Evolutionary conservation across 1,140 invertebrate species (phyloP).

Genomic region (Zaprionus camerounensis): DNA sequence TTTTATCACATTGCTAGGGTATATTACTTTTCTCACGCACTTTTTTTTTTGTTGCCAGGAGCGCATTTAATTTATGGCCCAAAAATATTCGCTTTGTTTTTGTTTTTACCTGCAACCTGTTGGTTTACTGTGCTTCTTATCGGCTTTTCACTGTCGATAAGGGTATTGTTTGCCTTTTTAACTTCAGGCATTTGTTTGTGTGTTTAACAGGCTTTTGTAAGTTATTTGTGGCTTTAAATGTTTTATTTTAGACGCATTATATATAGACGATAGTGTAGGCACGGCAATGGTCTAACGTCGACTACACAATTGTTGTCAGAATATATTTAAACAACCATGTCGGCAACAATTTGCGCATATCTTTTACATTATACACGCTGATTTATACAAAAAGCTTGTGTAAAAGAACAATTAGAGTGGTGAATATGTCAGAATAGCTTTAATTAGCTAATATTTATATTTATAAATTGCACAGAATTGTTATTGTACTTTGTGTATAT

Average conservation of each 20-base stretch:
- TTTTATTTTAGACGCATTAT: slow-evolving; percentile 3
- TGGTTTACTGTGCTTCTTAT: slow-evolving; percentile 37
- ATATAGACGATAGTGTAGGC: not conserved
- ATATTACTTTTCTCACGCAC: slow-evolving; percentile 8
- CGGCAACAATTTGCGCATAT: slow-evolving; percentile 11
- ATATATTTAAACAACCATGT: slow-evolving; percentile 5
- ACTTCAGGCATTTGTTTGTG: not conserved
- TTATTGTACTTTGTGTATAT: not conserved
- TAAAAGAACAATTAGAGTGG: not conserved
- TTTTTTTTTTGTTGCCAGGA: slow-evolving; percentile 36
- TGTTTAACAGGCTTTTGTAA: slow-evolving; percentile 10
- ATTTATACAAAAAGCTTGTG: slow-evolving; percentile 16
- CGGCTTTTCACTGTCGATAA: slow-evolving; percentile 40
- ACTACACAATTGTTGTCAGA: slow-evolving; percentile 8
- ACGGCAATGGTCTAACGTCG: slow-evolving; percentile 1
- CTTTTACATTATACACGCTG: slow-evolving; percentile 28
- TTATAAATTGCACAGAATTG: not conserved
- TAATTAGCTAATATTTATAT: not conserved
- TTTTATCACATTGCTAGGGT: slow-evolving; percentile 15
- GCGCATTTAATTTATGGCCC: slow-evolving; percentile 35
- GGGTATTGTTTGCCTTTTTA: slow-evolving; percentile 14
- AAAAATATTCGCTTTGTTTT: slow-evolving; percentile 3
- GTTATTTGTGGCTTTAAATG: not conserved
- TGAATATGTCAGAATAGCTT: not conserved
- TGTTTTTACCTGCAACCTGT: slow-evolving; percentile 17